Evolutionary conservation across 1,140 invertebrate genomes (phyloP).

Genomic region (Glossosoma conforme): DNA sequence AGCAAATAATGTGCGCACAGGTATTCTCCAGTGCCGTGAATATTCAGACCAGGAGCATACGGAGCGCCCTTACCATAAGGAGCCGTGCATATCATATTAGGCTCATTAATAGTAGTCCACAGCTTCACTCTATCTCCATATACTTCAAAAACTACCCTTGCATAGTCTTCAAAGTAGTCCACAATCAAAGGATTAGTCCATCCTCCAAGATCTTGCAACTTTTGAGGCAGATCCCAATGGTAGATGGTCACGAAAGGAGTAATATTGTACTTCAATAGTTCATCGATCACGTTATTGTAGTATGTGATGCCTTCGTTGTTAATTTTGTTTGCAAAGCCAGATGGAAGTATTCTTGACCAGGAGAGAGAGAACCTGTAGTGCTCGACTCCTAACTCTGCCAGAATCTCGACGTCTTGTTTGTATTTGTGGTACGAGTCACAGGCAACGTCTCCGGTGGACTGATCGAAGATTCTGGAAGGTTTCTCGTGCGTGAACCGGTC

Average conservation of each 20-base stretch:
- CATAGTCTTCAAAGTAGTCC: conserved; percentile 49
- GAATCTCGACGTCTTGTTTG: conserved; percentile 51
- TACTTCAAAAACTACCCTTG: conserved; percentile 40
- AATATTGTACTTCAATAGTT: conserved; percentile 45
- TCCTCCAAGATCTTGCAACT: conserved; percentile 31
- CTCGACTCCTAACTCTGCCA: conserved; percentile 44
- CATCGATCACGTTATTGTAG: conserved; percentile 55
- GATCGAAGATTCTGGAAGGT: conserved; percentile 1
- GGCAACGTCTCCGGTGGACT: conserved; percentile 49
- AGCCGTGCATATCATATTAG: conserved; percentile 40
- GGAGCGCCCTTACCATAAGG: conserved; percentile 41
- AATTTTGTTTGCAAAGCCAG: conserved; percentile 34
- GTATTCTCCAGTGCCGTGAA: conserved; percentile 47
- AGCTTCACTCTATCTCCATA: conserved; percentile 47
- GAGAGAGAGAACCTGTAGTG: conserved; percentile 50
- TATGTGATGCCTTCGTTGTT: conserved; percentile 39
- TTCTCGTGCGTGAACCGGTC: conserved; percentile 23
- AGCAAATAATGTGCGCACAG: conserved; percentile 52
- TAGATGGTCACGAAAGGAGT: conserved; percentile 33
- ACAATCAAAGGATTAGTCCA: conserved; percentile 27
- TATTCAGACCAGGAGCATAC: conserved; percentile 36
- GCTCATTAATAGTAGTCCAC: conserved; percentile 54
- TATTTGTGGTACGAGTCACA: conserved; percentile 57
- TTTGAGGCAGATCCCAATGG: conserved; percentile 35
- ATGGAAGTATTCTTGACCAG: conserved; percentile 49